These are phyloP conservation scores for Dryomyza anilis DNA, from an alignment of 2,888 invertebrate species.

Conservation along the genomic window DNA sequence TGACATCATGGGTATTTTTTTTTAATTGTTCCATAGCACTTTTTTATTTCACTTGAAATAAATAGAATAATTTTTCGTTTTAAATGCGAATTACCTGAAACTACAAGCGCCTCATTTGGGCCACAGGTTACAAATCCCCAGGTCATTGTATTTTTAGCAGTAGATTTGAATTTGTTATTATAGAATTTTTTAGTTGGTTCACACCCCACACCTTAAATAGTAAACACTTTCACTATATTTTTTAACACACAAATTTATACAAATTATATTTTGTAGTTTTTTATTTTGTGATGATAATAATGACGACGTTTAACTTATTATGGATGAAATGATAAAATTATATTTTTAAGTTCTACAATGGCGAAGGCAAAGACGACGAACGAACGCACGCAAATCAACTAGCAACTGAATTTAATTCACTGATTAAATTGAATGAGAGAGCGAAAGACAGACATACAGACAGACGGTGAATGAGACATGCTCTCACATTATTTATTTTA, in stretches of 20 bases:
- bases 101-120: slow-evolving; percentile 92
- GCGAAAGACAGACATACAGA: not conserved
- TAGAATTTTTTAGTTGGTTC: too few species aligned
- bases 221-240: too few species aligned
- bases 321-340: not conserved
- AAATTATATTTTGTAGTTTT: too few species aligned
- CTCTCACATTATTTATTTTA: too few species aligned
- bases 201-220: too few species aligned
- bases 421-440: not conserved
- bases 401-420: not conserved
- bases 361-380: not conserved
- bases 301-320: too few species aligned
- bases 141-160: slow-evolving; percentile 68
- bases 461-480: not conserved
- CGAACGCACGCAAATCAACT: not conserved
- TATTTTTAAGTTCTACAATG: not conserved
- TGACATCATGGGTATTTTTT: slow-evolving; percentile 47
- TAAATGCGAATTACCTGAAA: slow-evolving; percentile 75
- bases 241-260: too few species aligned
- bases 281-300: too few species aligned
- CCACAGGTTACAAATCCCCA: slow-evolving; percentile 95
- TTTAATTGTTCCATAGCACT: not conserved
- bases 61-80: slow-evolving; percentile 11
- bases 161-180: too few species aligned
- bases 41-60: not conserved